These are phyloP conservation scores for Diglossa brunneiventris DNA, from an alignment of 2,113 vertebrate genomes.

Conservation along the genomic window DNA sequence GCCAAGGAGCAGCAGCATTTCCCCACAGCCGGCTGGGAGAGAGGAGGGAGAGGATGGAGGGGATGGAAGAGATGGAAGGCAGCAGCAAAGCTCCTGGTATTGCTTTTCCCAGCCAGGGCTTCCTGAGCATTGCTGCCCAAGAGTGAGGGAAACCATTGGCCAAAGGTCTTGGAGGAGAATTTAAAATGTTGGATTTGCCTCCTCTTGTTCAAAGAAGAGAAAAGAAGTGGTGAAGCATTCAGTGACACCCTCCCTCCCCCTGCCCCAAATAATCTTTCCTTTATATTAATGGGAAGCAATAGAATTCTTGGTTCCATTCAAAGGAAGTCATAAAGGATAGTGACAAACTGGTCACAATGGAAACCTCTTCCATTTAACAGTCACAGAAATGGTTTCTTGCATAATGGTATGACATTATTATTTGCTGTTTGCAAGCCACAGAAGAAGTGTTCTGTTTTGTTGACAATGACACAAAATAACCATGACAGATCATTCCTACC, in stretches of 20 bases:
- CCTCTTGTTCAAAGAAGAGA: neutral
- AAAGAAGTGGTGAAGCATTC: neutral
- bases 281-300: neutral
- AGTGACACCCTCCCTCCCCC: neutral
- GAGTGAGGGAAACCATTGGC: neutral
- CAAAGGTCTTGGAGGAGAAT: neutral
- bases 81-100: neutral
- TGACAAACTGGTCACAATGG: neutral
- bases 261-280: neutral
- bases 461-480: neutral
- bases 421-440: neutral
- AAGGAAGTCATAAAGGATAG: neutral
- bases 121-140: neutral
- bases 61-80: neutral
- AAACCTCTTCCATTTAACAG: neutral
- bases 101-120: rapidly evolving
- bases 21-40: neutral
- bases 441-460: neutral
- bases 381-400: neutral
- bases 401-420: neutral
- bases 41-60: neutral
- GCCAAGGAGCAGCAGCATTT: neutral
- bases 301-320: neutral
- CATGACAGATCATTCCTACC: neutral
- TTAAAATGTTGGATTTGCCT: neutral